Percentiles rank a stretch among this genome's conserved stretches.
Conservation (phyloP, 2,113 vertebrate genomes). For the Orientallactaga bullata region DNA sequence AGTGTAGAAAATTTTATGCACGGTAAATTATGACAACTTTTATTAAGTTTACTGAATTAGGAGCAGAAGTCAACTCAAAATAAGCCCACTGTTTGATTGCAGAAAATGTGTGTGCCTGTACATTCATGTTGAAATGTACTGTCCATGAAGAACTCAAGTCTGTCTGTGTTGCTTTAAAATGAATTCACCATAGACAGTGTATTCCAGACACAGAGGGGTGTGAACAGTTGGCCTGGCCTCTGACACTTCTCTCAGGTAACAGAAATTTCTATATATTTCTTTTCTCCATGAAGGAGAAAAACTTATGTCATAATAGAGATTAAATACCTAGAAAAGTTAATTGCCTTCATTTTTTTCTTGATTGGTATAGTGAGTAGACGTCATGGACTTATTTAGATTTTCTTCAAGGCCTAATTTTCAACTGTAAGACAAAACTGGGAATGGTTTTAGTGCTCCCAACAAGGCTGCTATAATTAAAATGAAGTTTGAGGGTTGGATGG, state of each 20-base stretch:
- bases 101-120: background rate
- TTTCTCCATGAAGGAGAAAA: background rate
- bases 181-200: background rate
- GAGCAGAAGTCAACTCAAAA: background rate
- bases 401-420: background rate
- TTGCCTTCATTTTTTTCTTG: conserved; percentile 4
- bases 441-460: background rate
- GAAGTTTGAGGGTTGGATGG: conserved; percentile 9
- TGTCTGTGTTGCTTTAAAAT: background rate
- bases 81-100: background rate
- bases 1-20: background rate
- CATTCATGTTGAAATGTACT: background rate
- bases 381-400: background rate
- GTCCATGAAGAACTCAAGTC: background rate
- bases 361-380: background rate
- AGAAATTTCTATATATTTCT: background rate
- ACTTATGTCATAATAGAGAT: background rate
- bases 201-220: background rate
- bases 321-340: background rate
- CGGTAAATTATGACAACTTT: background rate
- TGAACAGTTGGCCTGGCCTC: background rate
- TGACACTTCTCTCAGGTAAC: background rate
- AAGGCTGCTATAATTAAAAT: conserved; percentile 22
- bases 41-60: background rate
- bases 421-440: background rate